phyloP scores from a whole-genome alignment of 2,113 vertebrate genomes.

The Chaenocephalus aceratus region DNA sequence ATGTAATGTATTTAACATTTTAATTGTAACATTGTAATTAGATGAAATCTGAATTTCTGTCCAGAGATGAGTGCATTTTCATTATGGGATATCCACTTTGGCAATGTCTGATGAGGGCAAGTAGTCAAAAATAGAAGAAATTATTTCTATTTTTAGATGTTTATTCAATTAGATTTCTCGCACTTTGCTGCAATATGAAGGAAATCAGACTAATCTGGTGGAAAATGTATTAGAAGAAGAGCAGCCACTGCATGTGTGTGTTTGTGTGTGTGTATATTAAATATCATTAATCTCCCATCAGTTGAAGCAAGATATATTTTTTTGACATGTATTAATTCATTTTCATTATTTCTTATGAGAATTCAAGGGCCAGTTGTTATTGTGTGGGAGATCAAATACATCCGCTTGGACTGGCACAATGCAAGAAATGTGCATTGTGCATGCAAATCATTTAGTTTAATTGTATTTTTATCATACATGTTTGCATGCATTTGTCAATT shows the following conservation, averaged over 20 bases:
- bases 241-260: background rate
- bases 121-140: background rate
- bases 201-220: slow-evolving; percentile 51
- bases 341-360: too few relatives aligned
- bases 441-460: too few relatives aligned
- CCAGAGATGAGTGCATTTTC: background rate
- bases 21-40: too few relatives aligned
- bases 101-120: background rate
- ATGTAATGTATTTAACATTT: too few relatives aligned
- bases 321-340: too few relatives aligned
- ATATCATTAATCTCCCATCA: background rate
- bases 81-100: background rate
- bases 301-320: background rate
- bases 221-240: slow-evolving; percentile 28
- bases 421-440: too few relatives aligned
- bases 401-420: too few relatives aligned
- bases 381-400: too few relatives aligned
- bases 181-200: slow-evolving; percentile 44
- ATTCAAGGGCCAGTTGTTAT: too few relatives aligned
- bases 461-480: too few relatives aligned
- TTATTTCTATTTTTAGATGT: slow-evolving; percentile 36
- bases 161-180: slow-evolving; percentile 43
- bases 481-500: too few relatives aligned
- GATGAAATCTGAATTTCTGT: background rate
- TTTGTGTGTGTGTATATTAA: slow-evolving; percentile 7